phyloP scores from a whole-genome alignment of 2,888 invertebrate genomes.

The Agrochola litura region DNA sequence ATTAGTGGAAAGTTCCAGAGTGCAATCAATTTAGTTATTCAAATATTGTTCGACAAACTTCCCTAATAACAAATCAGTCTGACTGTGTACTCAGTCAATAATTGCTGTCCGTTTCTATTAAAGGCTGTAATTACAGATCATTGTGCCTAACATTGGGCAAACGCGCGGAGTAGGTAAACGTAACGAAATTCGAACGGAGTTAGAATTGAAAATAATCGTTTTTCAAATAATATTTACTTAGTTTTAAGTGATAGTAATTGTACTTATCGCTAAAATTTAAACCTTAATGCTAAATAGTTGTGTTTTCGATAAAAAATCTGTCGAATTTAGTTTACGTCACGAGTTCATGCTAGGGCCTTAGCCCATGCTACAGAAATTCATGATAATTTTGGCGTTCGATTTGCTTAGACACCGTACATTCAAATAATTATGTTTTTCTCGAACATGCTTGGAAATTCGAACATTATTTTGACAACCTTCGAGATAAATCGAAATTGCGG shows the following conservation, averaged over 20 bases:
- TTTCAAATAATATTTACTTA: neutral
- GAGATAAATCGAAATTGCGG: too few species aligned
- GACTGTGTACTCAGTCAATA: constrained; percentile 47
- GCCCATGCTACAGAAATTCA: neutral
- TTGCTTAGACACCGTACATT: neutral
- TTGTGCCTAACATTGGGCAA: neutral
- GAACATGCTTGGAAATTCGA: too few species aligned
- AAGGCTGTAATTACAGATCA: constrained; percentile 27
- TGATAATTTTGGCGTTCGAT: neutral
- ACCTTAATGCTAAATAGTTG: neutral
- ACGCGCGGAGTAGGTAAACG: neutral
- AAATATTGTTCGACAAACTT: constrained; percentile 62
- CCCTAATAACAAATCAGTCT: constrained; percentile 50
- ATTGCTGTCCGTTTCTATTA: constrained; percentile 37
- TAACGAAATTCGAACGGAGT: neutral
- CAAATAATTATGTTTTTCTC: neutral
- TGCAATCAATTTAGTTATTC: constrained; percentile 54
- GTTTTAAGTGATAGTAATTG: neutral
- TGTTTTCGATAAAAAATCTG: neutral
- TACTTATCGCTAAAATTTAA: neutral
- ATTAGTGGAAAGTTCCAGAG: constrained; percentile 40
- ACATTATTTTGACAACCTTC: too few species aligned
- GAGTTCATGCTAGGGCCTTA: neutral
- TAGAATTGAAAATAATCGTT: neutral
- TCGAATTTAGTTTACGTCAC: neutral